Percentiles rank a stretch among this genome's conserved stretches.
These are phyloP conservation scores for Drosophila tripunctata DNA, from an alignment of 2,888 invertebrate species.

Conservation along the genomic window DNA sequence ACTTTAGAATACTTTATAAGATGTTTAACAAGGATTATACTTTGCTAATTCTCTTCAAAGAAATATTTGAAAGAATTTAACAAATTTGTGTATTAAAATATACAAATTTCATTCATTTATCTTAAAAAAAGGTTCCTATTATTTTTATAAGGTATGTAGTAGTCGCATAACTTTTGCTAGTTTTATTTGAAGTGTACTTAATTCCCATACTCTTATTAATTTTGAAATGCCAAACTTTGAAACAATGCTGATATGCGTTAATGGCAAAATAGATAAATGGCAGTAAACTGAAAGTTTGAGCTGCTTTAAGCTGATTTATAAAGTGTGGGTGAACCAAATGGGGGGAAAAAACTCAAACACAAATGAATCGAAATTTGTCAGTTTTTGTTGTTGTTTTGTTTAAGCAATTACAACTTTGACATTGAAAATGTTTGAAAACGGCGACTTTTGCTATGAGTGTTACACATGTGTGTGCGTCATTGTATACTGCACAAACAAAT, in stretches of 20 bases:
- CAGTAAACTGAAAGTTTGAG: slow-evolving; percentile 9
- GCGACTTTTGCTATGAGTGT: slow-evolving; percentile 22
- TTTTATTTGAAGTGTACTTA: background rate
- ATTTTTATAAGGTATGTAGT: background rate
- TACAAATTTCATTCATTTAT: no score
- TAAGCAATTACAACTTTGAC: slow-evolving; percentile 66
- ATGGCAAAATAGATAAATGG: background rate
- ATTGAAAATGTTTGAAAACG: slow-evolving; percentile 53
- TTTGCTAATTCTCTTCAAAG: no score
- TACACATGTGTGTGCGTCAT: slow-evolving; percentile 29
- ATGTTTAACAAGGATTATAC: background rate
- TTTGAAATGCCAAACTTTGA: slow-evolving; percentile 5
- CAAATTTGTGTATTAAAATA: no score
- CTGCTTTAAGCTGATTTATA: slow-evolving; percentile 29
- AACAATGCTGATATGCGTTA: background rate
- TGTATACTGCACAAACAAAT: slow-evolving; percentile 44
- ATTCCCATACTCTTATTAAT: slow-evolving; percentile 11
- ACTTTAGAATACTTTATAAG: slow-evolving; percentile 21
- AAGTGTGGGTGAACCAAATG: slow-evolving; percentile 44
- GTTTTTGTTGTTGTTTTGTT: slow-evolving; percentile 9
- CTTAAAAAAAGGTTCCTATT: no score
- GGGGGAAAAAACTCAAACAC: background rate
- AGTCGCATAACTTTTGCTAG: no score
- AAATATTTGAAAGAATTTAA: no score
- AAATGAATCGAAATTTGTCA: slow-evolving; percentile 33